Base-by-base conservation (phyloP, 2,888 invertebrate species). In the Heterodera filipjevi region DNA sequence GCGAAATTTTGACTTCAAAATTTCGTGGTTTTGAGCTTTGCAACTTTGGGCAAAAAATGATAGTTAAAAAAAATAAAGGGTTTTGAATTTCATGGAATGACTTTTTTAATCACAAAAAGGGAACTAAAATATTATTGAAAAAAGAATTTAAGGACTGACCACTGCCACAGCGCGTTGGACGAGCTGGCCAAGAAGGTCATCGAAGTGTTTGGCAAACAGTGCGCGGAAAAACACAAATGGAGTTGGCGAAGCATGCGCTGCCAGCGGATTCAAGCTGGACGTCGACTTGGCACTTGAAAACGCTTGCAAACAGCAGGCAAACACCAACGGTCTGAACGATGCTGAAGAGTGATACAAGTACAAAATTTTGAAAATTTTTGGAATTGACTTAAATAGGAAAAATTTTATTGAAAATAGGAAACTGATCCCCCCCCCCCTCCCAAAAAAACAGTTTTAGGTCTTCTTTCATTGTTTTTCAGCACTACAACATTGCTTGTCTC, bases 131-230 rank as follows among this genome's bases (percentile, higher is more conserved):
- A n/a, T n/a, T n/a, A n/a, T n/a, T n/a, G n/a, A n/a, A n/a, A n/a
- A n/a, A n/a, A n/a, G n/a, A n/a, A n/a, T 82, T 79, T 85, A 32
- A 82, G 96, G 96, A 89, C 92, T 99, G 33, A 96, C 95, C 44
- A 95, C 97, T 97, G 98, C 0, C 97, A 98, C 89, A 94, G 95
- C 92, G 98, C 96, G 90, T 91, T 99, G 78, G 98, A 99, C 90
- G 97, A 99, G 91, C 97, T 99, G 95, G 95, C 97, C 0, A 96
- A 96, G 90, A 97, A 98, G 90, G 96, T 96, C 0, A 96, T 97
- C 90, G 97, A 97, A 90, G 97, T 99, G 64, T 96, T 99, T 71
- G 96, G 96, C 0, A 95, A 96, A 8, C 95, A 99, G 87, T 97
- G 97, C 91, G 97, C 99, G 90, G 96, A 98, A 89, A 98, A 99